Base-by-base conservation (phyloP, 2,888 invertebrate genomes). In the Cecidostiba fungosa region DNA sequence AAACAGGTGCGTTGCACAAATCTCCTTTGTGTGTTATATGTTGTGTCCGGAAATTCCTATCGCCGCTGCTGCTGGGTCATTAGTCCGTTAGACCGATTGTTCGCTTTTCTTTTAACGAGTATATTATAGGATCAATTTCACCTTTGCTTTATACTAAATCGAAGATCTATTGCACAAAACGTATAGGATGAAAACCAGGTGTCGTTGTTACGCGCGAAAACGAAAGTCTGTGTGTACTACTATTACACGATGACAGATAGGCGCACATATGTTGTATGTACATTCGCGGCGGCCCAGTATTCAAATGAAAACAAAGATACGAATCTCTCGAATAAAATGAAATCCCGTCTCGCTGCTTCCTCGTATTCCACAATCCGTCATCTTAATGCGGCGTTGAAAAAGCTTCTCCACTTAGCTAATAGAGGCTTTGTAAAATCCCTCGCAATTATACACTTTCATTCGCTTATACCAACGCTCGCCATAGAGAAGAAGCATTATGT, bases 101-200 rank as follows among this genome's bases (percentile, higher is more conserved):
- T 77, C 6, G 73, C 72, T 78, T 84, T 84, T 84, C 47, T 23
- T 59, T n/a, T n/a, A 43, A 43, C 12, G 39, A 43, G 12, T n/a
- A n/a, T n/a, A n/a, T n/a, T n/a, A n/a, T n/a, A n/a, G n/a, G n/a
- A n/a, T n/a, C n/a, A n/a, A n/a, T n/a, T n/a, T n/a, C n/a, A n/a
- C n/a, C n/a, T n/a, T n/a, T n/a, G n/a, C n/a, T n/a, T n/a, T n/a
- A n/a, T n/a, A n/a, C n/a, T n/a, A n/a, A n/a, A n/a, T n/a, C n/a
- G n/a, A n/a, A n/a, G n/a, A n/a, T n/a, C n/a, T n/a, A n/a, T n/a
- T n/a, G 5, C 1, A 4, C n/a, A 4, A 1, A 3, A 3, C 19
- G 54, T 12, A 54, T 4, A 54, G 19, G 0, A 1, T 10, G 50
- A 50, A 50, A 1, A 50, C 16, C 50, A 50, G 14, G 50, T 50